A percentile compares a stretch with the other conserved stretches of the same genome.
Conservation (phyloP, 2,888 invertebrate species). For the Pharmacophagus antenor region DNA sequence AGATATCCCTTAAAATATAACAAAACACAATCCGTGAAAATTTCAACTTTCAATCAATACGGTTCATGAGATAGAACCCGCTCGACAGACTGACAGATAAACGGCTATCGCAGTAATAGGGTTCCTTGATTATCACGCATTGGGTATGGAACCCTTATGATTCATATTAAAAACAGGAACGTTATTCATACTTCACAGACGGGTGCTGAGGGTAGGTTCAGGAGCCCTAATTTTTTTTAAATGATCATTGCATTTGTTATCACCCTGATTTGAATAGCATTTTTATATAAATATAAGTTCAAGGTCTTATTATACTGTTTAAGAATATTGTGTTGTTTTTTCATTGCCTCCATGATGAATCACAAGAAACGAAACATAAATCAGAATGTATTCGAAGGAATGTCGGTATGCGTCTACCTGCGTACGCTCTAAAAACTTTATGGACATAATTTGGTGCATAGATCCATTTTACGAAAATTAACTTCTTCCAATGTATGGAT, state of each 20-base stretch:
- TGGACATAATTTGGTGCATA: background rate
- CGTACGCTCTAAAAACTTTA: conserved; percentile 2
- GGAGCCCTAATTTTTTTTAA: conserved; percentile 7
- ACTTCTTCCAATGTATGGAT: background rate
- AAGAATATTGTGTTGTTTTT: background rate
- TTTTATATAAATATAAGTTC: background rate
- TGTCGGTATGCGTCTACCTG: conserved; percentile 35
- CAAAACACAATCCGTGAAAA: too few relatives aligned
- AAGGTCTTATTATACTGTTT: background rate
- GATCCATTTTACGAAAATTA: background rate
- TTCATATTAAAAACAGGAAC: conserved; percentile 16
- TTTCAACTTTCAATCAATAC: too few relatives aligned
- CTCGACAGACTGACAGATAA: too few relatives aligned
- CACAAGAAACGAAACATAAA: background rate
- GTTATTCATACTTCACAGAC: background rate
- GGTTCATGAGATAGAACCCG: too few relatives aligned
- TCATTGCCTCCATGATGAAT: background rate
- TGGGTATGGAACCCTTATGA: too few relatives aligned
- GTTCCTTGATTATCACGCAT: too few relatives aligned
- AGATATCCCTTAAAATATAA: too few relatives aligned
- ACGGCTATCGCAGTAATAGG: too few relatives aligned
- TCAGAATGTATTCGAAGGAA: conserved; percentile 29
- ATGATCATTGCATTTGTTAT: background rate
- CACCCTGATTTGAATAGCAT: background rate
- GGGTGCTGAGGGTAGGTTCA: conserved; percentile 22